These are phyloP conservation scores for Drosophila infuscata DNA, from an alignment of 2,888 invertebrate genomes.

Conservation along the genomic window DNA sequence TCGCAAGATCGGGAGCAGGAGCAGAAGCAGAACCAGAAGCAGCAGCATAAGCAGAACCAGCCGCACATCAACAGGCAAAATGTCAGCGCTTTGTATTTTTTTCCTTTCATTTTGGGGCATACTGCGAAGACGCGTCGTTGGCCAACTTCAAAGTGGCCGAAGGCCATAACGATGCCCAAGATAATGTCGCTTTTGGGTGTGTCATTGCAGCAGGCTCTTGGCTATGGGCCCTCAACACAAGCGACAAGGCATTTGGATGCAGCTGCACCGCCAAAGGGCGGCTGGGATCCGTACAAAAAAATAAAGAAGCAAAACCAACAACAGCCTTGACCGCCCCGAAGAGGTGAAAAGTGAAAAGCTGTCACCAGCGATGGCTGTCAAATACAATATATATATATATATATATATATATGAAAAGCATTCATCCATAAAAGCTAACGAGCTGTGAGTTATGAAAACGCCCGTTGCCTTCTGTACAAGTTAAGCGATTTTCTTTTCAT, in stretches of 20 bases:
- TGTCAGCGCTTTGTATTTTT: slow-evolving; percentile 46
- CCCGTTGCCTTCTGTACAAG: slow-evolving; percentile 22
- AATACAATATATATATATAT: slow-evolving; percentile 28
- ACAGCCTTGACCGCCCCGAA: slow-evolving; percentile 64
- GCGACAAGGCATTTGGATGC: slow-evolving; percentile 51
- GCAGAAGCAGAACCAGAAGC: slow-evolving; percentile 17
- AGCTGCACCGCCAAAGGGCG: slow-evolving; percentile 41
- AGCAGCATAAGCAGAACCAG: slow-evolving; percentile 25
- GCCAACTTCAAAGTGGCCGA: slow-evolving; percentile 57
- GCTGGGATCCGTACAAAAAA: neutral
- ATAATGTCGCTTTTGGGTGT: slow-evolving; percentile 42
- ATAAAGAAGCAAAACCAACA: slow-evolving; percentile 1
- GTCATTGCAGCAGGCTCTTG: slow-evolving; percentile 21
- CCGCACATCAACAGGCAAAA: slow-evolving; percentile 36
- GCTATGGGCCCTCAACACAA: slow-evolving; percentile 6
- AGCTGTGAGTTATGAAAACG: slow-evolving; percentile 74
- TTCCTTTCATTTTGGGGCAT: slow-evolving; percentile 30
- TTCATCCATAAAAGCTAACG: slow-evolving; percentile 75
- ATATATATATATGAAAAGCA: slow-evolving; percentile 40
- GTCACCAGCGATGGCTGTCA: slow-evolving; percentile 59
- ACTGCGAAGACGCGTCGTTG: slow-evolving; percentile 28
- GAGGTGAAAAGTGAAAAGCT: slow-evolving; percentile 78
- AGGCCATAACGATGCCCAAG: slow-evolving; percentile 58
- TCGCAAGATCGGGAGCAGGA: slow-evolving; percentile 11
- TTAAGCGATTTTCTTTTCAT: slow-evolving; percentile 27